A percentile compares a stretch with the other conserved stretches of the same genome.
phyloP scores from a whole-genome alignment of 2,113 vertebrate species.

The Eleginops maclovinus region DNA sequence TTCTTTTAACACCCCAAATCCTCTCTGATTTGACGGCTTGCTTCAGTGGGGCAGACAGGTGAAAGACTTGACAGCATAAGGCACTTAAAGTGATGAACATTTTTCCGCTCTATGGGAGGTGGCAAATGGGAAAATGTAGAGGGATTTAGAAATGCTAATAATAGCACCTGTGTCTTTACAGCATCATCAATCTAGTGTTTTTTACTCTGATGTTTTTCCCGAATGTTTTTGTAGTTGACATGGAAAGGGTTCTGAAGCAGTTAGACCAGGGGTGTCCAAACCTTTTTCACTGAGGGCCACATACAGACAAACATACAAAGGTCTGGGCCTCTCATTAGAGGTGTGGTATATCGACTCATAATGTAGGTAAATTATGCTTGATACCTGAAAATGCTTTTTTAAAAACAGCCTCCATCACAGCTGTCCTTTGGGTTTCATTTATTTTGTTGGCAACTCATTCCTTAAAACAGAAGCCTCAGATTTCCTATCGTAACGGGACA shows the following conservation, averaged over 20 bases:
- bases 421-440: too few species aligned
- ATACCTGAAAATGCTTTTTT: too few species aligned
- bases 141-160: slow-evolving; percentile 21
- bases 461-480: too few species aligned
- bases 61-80: slow-evolving; percentile 16
- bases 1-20: slow-evolving; percentile 23
- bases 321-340: too few species aligned
- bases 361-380: too few species aligned
- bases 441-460: too few species aligned
- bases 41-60: slow-evolving; percentile 28
- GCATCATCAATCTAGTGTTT: slow-evolving; percentile 22
- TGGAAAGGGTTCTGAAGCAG: slow-evolving; percentile 33
- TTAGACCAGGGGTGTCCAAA: too few species aligned
- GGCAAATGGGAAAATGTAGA: neutral
- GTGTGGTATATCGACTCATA: too few species aligned
- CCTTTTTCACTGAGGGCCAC: too few species aligned
- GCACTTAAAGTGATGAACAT: slow-evolving; percentile 5
- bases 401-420: too few species aligned
- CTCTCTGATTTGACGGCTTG: slow-evolving; percentile 11
- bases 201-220: slow-evolving; percentile 15
- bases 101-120: slow-evolving; percentile 10
- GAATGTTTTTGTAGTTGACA: slow-evolving; percentile 36
- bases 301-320: too few species aligned
- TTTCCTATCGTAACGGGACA: too few species aligned
- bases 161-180: slow-evolving; percentile 18